A percentile compares a stretch with the other conserved stretches of the same genome.
phyloP scores from a whole-genome alignment of 1,140 invertebrate species.

The Aphis gossypii region DNA sequence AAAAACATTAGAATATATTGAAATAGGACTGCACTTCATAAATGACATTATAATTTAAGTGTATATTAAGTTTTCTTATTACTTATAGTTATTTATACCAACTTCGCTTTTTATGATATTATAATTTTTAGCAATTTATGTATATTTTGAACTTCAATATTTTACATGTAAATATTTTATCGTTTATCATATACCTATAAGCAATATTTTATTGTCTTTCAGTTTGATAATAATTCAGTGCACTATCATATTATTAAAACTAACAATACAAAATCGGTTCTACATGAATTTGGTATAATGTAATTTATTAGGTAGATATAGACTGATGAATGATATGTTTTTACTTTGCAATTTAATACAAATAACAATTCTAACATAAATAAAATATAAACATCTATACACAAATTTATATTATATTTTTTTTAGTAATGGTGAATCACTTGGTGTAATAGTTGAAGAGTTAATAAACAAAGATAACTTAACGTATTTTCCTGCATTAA shows the following conservation, averaged over 20 bases:
- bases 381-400: background rate
- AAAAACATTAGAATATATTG: too few species aligned
- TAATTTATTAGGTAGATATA: background rate
- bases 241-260: background rate
- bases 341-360: background rate
- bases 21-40: too few species aligned
- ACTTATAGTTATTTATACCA: too few species aligned
- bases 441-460: constrained; percentile 17
- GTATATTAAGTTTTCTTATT: too few species aligned
- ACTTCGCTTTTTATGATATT: too few species aligned
- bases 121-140: too few species aligned
- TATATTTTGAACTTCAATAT: background rate
- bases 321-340: background rate
- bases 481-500: constrained; percentile 26
- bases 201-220: background rate
- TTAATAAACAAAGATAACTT: background rate
- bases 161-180: background rate
- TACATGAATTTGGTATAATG: background rate
- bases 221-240: background rate
- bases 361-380: background rate
- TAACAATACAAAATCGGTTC: background rate
- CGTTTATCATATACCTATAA: background rate
- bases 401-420: background rate
- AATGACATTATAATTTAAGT: too few species aligned
- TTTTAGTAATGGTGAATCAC: constrained; percentile 45